Conservation (phyloP, 2,888 invertebrate genomes). For the Lasioglossum leucozonium region DNA sequence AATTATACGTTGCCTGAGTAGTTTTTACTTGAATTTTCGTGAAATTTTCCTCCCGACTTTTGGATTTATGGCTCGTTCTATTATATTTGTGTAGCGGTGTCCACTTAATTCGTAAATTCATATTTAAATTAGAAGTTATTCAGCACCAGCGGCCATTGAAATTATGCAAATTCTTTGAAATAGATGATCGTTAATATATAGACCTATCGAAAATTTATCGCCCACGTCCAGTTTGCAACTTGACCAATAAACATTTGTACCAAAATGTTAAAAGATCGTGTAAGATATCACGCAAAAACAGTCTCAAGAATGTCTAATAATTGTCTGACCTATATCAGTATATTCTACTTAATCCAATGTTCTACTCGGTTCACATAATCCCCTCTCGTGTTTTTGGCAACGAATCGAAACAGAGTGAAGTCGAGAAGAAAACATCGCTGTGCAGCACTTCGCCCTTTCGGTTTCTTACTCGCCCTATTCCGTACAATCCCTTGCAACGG, state of each 20-base stretch:
- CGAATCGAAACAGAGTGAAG: not conserved
- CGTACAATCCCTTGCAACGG: not conserved
- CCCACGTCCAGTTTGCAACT: not conserved
- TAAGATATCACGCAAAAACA: not conserved
- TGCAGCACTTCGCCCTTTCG: not conserved
- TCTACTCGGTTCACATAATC: not conserved
- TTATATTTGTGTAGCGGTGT: not conserved
- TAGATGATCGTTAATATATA: not conserved
- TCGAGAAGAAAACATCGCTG: not conserved
- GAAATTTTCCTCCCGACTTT: not conserved
- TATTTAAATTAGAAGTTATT: slow-evolving; percentile 6
- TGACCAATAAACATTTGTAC: not conserved
- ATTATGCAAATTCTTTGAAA: not conserved
- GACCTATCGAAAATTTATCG: not conserved
- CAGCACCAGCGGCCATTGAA: too few relatives aligned
- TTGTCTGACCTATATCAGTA: not conserved
- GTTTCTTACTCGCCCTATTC: not conserved
- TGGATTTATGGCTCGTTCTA: not conserved
- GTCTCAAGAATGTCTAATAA: not conserved
- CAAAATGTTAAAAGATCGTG: not conserved
- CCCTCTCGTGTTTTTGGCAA: not conserved
- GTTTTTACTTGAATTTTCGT: not conserved
- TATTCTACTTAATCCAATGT: not conserved
- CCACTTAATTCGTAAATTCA: not conserved
- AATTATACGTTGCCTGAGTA: not conserved